Base-by-base conservation (phyloP, 2,888 invertebrate species). In the Diabrotica balteata region DNA sequence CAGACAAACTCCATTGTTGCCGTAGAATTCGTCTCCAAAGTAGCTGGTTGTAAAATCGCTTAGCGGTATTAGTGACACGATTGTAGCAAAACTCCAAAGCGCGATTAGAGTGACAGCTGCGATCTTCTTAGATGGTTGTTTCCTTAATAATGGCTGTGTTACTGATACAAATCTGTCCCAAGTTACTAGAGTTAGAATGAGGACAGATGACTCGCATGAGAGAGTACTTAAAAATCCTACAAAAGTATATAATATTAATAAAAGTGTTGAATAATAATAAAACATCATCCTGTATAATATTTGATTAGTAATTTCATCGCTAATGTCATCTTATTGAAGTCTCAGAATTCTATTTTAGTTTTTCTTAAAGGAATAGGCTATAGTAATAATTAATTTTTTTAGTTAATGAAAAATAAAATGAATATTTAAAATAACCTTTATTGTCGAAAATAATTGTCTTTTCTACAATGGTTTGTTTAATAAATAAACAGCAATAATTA, bases 111-210 rank as follows among this genome's bases (percentile, higher is more conserved):
- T 86, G 32, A 85, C 67, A n/a, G 82, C 79, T 17, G 88, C 88
- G 6, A 86, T 84, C 61, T 78, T 79, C n/a, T 78, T 77, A 1
- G 83, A 83, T 7, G 84, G 82, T 72, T 84, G 84, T 73, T 84
- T 82, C 60, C 85, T 77, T 4, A 83, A 85, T 59, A 89, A 81
- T 0, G 10, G 89, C 70, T 87, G 84, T n/a, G 87, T 86, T 43
- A 90, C 88, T 1, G 88, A 88, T 71, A 88, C 84, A 73, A 89
- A 86, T 10, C 90, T 85, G 78, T 90, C 90, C 83, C 88, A 86
- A 0, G 90, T 90, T 64, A 90, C 88, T 68, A 89, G 74, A 0
- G 87, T 86, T 10, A 90, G 82, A 58, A 89, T 85, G 68, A 89
- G 78, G 1, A 89, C 89, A 0, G 90, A 90, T 5, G 88, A 87